A percentile compares a stretch with the other conserved stretches of the same genome.
These are phyloP conservation scores for Plebejus anna DNA, from an alignment of 2,888 invertebrate genomes.

Conservation along the genomic window DNA sequence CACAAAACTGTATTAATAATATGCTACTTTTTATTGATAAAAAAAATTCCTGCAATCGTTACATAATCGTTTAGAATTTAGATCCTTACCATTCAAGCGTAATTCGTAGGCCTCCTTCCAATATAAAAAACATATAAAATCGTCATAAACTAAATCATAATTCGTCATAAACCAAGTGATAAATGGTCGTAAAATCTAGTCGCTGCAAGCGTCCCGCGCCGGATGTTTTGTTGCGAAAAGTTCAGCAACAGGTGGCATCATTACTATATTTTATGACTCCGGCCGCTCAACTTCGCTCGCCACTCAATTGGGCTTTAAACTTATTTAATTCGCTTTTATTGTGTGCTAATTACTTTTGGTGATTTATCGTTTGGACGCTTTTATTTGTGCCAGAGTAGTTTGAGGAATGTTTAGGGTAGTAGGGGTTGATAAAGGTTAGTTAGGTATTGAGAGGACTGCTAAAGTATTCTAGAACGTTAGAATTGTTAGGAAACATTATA, in stretches of 20 bases:
- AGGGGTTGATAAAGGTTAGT: neutral
- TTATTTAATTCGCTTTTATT: slow-evolving; percentile 20
- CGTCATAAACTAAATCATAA: slow-evolving; percentile 23
- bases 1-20: neutral
- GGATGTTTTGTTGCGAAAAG: slow-evolving; percentile 50
- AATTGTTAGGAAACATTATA: too few species aligned
- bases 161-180: slow-evolving; percentile 17
- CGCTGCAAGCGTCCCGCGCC: slow-evolving; percentile 43
- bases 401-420: neutral
- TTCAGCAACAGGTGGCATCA: slow-evolving; percentile 62
- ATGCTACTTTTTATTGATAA: neutral
- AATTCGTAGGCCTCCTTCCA: neutral
- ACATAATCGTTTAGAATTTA: neutral
- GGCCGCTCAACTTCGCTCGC: slow-evolving; percentile 17
- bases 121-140: neutral
- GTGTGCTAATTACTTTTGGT: slow-evolving; percentile 5
- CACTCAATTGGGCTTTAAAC: slow-evolving; percentile 28
- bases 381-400: neutral
- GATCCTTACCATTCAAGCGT: neutral
- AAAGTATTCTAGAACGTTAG: too few species aligned
- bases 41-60: neutral
- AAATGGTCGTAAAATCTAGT: slow-evolving; percentile 35
- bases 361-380: neutral
- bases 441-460: neutral
- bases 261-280: slow-evolving; percentile 57